phyloP scores from a whole-genome alignment of 2,797 vertebrate genomes.

The Pteropus rufus region DNA sequence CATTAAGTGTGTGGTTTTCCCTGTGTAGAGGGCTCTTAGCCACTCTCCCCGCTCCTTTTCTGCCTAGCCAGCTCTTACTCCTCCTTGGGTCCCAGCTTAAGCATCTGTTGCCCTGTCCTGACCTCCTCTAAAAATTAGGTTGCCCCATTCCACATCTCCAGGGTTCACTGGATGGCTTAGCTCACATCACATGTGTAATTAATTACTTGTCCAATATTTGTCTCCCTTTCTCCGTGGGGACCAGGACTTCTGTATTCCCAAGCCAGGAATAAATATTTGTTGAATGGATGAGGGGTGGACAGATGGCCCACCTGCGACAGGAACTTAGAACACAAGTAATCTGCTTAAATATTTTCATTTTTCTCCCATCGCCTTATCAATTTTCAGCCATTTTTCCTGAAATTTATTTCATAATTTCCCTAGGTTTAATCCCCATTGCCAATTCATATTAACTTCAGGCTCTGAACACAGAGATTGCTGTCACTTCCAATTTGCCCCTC shows the following conservation, averaged over 20 bases:
- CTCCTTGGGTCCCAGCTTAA: neutral
- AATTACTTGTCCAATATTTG: neutral
- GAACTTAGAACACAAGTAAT: neutral
- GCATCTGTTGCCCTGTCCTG: neutral
- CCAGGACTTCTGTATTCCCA: neutral
- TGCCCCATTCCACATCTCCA: neutral
- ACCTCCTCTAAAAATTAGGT: neutral
- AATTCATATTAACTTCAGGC: neutral
- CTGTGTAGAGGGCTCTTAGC: neutral
- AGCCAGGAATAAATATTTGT: neutral
- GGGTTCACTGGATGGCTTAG: neutral
- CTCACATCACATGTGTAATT: neutral
- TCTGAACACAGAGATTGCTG: constrained; percentile 17
- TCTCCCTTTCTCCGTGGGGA: neutral
- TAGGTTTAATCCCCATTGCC: neutral
- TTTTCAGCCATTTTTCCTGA: constrained; percentile 13
- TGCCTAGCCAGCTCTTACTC: neutral
- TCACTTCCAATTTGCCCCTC: constrained; percentile 30
- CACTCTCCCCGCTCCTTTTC: neutral
- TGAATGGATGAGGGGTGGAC: neutral
- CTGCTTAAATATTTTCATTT: constrained; percentile 37
- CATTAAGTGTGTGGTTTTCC: neutral
- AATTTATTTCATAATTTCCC: neutral
- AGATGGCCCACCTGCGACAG: neutral
- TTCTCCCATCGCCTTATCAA: neutral